Evolutionary conservation across 1,140 invertebrate genomes (phyloP), one percentile per base, ranked within the genome.

Genomic region (Aleiodes sp.): DNA sequence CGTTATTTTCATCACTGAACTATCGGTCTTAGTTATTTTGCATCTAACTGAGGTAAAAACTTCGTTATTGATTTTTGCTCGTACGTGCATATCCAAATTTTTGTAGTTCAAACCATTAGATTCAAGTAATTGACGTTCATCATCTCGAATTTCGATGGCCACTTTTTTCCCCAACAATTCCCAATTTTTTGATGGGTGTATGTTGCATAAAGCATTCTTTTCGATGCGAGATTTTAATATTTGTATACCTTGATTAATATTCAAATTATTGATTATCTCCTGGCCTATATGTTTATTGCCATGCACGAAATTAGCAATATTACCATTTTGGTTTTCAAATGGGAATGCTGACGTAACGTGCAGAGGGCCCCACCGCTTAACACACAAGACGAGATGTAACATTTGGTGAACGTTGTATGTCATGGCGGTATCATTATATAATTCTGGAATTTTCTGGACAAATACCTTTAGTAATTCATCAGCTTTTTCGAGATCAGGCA

Each of bases 211-310:
- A 59, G 28, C 26, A 31, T 24, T n/a, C 10, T 59, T 0, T n/a
- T 26, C 9, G 8, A 26, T n/a, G 10, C 26, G 9, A 59, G 10
- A n/a, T 28, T 16, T 31, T 10, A 59, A 28, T 21, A 59, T 31
- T 31, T 59, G 24, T 59, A 28, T 21, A 29, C 56, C 56, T 59
- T 59, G 26, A 59, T 3, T 14, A 28, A 59, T 59, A 24, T n/a
- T n/a, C n/a, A 59, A 28, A 28, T 59, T 59, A n/a, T 59, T 59
- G n/a, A 59, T 21, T 2, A 57, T 57, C 16, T 57, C 24, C 29
- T 57, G 21, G 9, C 26, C 56, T 29, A 26, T 8, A n/a, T 57
- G 1, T 29, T 57, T 57, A 12, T 8, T 26, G 8, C 56, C 56
- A 4, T 57, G 56, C 1, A 57, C 56, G 28, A 6, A 57, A 9